These are phyloP conservation scores for Drosophila anceps DNA, from an alignment of 2,888 invertebrate species.

Conservation along the genomic window DNA sequence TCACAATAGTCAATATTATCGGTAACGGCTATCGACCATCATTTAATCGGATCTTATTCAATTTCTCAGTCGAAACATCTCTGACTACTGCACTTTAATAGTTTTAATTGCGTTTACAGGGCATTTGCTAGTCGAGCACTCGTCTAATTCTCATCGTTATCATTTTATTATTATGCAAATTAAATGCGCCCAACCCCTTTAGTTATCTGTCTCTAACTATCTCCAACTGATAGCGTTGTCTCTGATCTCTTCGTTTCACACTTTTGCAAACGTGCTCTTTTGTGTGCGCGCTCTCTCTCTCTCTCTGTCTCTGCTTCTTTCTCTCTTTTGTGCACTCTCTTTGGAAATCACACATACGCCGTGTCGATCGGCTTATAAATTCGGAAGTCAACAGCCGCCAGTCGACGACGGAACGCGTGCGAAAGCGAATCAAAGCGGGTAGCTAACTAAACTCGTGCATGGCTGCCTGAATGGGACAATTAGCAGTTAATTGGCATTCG, in stretches of 20 bases:
- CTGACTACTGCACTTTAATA: neutral
- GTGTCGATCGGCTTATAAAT: conserved; percentile 53
- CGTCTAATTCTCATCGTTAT: conserved; percentile 1
- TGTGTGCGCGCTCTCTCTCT: conserved; percentile 8
- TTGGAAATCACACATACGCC: conserved; percentile 69
- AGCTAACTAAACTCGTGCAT: conserved; percentile 5
- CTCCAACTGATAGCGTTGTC: conserved; percentile 41
- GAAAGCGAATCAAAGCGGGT: conserved; percentile 37
- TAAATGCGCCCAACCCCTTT: conserved; percentile 47
- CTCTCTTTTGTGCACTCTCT: conserved; percentile 19
- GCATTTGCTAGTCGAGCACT: neutral
- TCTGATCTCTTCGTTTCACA: conserved; percentile 36
- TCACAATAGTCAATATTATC: neutral
- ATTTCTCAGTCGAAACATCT: neutral
- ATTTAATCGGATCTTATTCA: neutral
- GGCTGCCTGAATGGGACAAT: conserved; percentile 42
- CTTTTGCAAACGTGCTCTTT: conserved; percentile 33
- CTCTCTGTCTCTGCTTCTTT: neutral
- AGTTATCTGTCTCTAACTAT: conserved; percentile 46
- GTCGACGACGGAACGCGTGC: conserved; percentile 60
- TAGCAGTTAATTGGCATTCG: conserved; percentile 17
- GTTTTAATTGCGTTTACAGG: neutral
- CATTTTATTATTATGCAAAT: conserved; percentile 41
- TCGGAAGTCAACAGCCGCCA: conserved; percentile 40
- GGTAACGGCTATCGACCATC: neutral